These are phyloP conservation scores for Apeltes quadracus DNA, from an alignment of 2,113 vertebrate species.

Conservation along the genomic window DNA sequence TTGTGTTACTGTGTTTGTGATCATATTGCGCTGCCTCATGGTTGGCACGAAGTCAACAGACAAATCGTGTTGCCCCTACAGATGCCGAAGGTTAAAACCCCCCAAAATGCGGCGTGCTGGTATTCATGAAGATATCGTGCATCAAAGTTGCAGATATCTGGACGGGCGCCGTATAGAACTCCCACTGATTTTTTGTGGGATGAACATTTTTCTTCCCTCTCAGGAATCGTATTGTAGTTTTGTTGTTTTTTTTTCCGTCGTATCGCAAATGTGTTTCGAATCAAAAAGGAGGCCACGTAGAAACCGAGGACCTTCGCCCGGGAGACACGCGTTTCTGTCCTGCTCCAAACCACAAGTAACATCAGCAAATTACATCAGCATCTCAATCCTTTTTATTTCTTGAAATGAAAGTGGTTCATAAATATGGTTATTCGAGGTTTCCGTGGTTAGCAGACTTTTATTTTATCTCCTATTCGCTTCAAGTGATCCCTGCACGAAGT, in stretches of 20 bases:
- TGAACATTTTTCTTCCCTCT: background rate
- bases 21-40: constrained; percentile 60
- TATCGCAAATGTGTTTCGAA: background rate
- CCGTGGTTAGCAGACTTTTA: background rate
- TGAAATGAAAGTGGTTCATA: background rate
- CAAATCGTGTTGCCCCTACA: too few species aligned
- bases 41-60: background rate
- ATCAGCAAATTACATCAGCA: background rate
- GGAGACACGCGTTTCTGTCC: background rate
- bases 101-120: too few species aligned
- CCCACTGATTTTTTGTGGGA: background rate
- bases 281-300: background rate
- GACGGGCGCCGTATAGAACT: background rate
- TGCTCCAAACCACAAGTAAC: background rate
- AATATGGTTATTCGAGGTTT: background rate
- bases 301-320: background rate
- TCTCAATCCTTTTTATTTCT: background rate
- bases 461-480: background rate
- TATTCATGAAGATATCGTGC: background rate
- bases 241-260: background rate
- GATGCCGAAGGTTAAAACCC: too few species aligned
- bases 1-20: constrained; percentile 65
- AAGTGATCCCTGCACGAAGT: background rate
- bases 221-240: background rate
- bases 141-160: background rate